phyloP scores from a whole-genome alignment of 1,140 invertebrate genomes.

The Temnothorax nylanderi region DNA sequence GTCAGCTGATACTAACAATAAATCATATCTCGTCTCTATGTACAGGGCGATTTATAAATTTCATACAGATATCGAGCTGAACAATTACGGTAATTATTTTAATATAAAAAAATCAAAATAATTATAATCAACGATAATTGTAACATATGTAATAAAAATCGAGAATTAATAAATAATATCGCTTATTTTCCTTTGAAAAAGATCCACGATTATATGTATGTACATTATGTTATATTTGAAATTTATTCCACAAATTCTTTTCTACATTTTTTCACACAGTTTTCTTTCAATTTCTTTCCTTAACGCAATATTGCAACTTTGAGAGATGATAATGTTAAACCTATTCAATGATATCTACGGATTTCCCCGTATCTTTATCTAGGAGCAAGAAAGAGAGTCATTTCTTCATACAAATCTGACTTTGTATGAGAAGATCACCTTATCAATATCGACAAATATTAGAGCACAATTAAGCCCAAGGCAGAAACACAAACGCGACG shows the following conservation, averaged over 20 bases:
- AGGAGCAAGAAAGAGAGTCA: neutral
- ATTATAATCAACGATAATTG: too few species aligned
- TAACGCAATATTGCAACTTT: neutral
- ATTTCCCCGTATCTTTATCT: neutral
- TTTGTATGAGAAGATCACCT: neutral
- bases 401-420: neutral
- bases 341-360: neutral
- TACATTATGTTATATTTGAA: neutral
- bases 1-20: neutral
- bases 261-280: neutral
- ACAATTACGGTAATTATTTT: neutral
- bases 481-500: neutral
- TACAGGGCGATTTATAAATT: neutral
- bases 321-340: neutral
- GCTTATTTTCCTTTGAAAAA: neutral
- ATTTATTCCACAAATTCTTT: neutral
- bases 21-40: neutral
- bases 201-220: neutral
- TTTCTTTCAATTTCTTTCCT: neutral
- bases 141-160: neutral
- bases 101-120: constrained; percentile 1
- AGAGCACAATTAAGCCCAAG: constrained; percentile 5
- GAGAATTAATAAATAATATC: neutral
- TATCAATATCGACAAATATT: neutral
- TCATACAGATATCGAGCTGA: neutral